Evolutionary conservation across 2,888 invertebrate genomes (phyloP).

Genomic region (Phalangium opilio): DNA sequence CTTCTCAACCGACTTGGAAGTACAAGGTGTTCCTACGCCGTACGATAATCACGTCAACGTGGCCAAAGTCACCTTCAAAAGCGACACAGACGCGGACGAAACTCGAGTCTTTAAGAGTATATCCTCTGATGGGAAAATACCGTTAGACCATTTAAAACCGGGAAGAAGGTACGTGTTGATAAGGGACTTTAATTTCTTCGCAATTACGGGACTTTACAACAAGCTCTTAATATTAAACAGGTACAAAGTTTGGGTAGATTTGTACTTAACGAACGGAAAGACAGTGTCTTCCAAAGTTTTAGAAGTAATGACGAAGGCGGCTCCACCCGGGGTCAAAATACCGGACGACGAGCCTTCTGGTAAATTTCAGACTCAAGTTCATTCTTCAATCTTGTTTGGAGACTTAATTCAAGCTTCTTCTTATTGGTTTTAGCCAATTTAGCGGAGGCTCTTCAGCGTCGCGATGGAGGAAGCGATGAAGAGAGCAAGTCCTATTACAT

Average conservation of each 20-base stretch:
- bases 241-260: conserved; percentile 57
- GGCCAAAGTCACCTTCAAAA: conserved; percentile 66
- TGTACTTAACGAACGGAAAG: conserved; percentile 75
- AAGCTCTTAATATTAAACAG: conserved; percentile 10
- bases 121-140: conserved; percentile 42
- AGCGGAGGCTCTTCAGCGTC: conserved; percentile 6
- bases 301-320: conserved; percentile 62
- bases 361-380: too few relatives aligned
- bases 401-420: too few relatives aligned
- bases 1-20: conserved; percentile 39
- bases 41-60: conserved; percentile 80
- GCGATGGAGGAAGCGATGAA: conserved; percentile 31
- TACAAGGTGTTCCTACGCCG: conserved; percentile 69
- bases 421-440: background rate
- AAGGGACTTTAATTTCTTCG: too few relatives aligned
- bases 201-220: too few relatives aligned
- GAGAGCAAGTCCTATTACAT: conserved; percentile 63
- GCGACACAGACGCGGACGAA: conserved; percentile 50
- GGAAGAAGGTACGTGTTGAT: conserved; percentile 48
- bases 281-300: conserved; percentile 78
- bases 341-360: conserved; percentile 1
- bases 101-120: conserved; percentile 54
- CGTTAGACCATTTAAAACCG: conserved; percentile 53
- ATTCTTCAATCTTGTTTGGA: too few relatives aligned
- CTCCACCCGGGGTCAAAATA: conserved; percentile 12